Base-by-base conservation (phyloP, 1,140 invertebrate species). In the Stegodyphus dumicola region DNA sequence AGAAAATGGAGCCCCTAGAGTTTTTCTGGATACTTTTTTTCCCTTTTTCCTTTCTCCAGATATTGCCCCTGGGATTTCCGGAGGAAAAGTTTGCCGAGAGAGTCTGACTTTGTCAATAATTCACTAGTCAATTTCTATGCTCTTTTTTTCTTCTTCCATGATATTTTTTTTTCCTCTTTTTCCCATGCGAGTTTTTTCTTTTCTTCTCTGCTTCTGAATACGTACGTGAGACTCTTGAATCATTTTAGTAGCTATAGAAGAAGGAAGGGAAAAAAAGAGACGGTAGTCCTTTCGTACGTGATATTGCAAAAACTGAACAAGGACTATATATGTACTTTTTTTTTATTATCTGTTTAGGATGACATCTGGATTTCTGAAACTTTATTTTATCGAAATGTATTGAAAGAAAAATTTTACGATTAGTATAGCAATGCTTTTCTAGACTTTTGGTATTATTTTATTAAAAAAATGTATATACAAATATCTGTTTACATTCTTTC, bases 81-180 rank as follows among this genome's bases (percentile, higher is more conserved):
- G 69, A 54, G 65, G 64, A 77, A 85, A 86, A 86, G 84, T 86
- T 77, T 77, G 71, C 81, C 54, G 60, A 54, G 75, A 77, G 81
- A 76, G 73, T 85, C 81, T 77, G 81, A 77, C 81, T 85, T 85
- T 85, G 74, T 85, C 81, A 85, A 85, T 85, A 85, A 85, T 85
- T 85, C 81, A 85, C 81, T 52, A 85, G 81, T 83, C 79, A 83
- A 83, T 83, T 83, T 83, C 71, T 74, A 11, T 64, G 49, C 15
- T 7, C 56, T 74, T 83, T 83, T 65, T 52, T 53, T 81, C 54
- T 79, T 66, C 51, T 13, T 70, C 65, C 66, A 79, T 56, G 17
- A 51, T 52, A 51, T 65, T 74, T 83, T 75, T 83, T 75, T 71
- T 81, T 74, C 70, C 15, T 65, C n/a, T 54, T 70, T 66, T 52